phyloP scores from a whole-genome alignment of 2,797 vertebrate genomes.

The Crax fasciolata region DNA sequence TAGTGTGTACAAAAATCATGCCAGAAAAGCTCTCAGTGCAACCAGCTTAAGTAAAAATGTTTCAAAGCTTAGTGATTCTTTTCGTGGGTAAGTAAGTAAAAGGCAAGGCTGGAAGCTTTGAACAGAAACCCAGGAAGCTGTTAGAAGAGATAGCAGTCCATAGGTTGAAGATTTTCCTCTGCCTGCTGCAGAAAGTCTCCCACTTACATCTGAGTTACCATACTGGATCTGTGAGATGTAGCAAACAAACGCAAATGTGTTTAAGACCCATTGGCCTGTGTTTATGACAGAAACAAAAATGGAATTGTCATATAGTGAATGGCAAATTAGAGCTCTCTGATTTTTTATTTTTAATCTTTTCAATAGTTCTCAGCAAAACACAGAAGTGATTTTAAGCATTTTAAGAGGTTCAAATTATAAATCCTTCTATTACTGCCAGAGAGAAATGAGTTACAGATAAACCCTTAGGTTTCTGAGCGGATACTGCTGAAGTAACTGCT shows the following conservation, averaged over 20 bases:
- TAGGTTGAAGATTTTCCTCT: not conserved
- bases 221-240: not conserved
- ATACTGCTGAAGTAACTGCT: not conserved
- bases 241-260: not conserved
- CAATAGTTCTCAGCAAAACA: not conserved
- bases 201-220: not conserved
- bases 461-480: not conserved
- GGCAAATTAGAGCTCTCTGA: not conserved
- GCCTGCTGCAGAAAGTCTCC: not conserved
- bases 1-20: not conserved
- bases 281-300: constrained; percentile 32
- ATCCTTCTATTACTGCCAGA: not conserved
- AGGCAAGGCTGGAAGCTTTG: not conserved
- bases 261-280: not conserved
- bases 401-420: not conserved
- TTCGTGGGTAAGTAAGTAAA: not conserved
- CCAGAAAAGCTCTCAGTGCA: constrained; percentile 12
- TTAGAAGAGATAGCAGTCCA: not conserved
- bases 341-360: not conserved
- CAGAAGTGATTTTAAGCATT: not conserved
- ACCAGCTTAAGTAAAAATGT: not conserved
- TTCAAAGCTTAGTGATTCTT: not conserved
- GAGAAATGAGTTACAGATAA: not conserved
- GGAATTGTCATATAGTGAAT: not conserved
- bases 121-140: constrained; percentile 2